Conservation (phyloP, 2,797 vertebrate genomes). For the Hipposideros larvatus region DNA sequence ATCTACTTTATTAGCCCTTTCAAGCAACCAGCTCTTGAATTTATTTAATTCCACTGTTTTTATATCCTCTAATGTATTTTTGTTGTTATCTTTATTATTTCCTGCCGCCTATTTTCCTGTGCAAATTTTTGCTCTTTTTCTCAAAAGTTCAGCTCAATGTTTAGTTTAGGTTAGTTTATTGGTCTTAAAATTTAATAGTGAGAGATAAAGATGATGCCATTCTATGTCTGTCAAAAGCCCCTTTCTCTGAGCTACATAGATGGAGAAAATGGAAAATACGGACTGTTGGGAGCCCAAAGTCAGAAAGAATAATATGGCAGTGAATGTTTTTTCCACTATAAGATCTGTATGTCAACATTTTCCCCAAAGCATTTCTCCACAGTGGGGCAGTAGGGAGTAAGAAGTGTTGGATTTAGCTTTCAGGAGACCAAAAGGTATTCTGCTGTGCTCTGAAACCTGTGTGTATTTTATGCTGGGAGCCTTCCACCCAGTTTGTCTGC, state of each 20-base stretch:
- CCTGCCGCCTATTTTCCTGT: conserved; percentile 55
- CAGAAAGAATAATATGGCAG: background rate
- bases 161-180: conserved; percentile 32
- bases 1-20: conserved; percentile 78
- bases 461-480: background rate
- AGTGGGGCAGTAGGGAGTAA: conserved; percentile 76
- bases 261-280: background rate
- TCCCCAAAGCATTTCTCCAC: conserved; percentile 67
- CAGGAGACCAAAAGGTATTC: background rate
- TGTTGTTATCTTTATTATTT: conserved; percentile 77
- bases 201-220: background rate
- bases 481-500: background rate
- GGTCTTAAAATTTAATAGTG: conserved; percentile 56
- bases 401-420: background rate
- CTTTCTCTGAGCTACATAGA: conserved; percentile 15
- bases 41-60: conserved; percentile 76
- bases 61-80: conserved; percentile 70
- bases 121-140: conserved; percentile 50
- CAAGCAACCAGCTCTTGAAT: conserved; percentile 60
- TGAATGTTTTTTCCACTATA: background rate
- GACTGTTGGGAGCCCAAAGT: background rate
- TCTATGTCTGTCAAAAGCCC: background rate
- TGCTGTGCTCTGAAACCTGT: background rate
- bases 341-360: background rate
- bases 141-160: conserved; percentile 55